Evolutionary conservation across 2,113 vertebrate genomes (phyloP).

Genomic region (Nothocercus nigrocapillus): DNA sequence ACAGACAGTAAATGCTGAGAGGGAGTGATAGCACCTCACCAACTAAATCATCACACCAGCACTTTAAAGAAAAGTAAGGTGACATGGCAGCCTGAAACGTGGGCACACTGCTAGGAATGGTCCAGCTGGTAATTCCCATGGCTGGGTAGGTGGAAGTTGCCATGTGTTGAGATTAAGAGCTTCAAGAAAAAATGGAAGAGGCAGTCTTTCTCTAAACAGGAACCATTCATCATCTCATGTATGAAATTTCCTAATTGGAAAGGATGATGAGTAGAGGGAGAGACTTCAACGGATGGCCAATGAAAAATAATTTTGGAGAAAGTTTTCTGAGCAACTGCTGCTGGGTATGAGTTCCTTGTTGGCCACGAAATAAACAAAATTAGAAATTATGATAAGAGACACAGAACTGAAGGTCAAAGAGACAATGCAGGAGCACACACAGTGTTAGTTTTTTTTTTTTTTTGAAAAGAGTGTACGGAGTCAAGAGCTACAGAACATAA

Average conservation of each 20-base stretch:
- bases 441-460: neutral
- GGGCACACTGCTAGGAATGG: neutral
- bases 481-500: neutral
- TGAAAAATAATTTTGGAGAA: neutral
- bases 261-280: neutral
- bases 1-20: neutral
- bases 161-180: neutral
- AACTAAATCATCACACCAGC: neutral
- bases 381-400: neutral
- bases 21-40: neutral
- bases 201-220: neutral
- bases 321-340: neutral
- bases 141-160: neutral
- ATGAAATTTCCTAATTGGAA: neutral
- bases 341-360: neutral
- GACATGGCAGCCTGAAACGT: neutral
- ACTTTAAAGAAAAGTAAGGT: neutral
- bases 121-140: neutral
- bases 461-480: neutral
- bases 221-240: neutral
- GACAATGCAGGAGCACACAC: rapidly evolving
- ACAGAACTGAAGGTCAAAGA: neutral
- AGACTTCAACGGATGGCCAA: neutral
- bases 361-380: neutral
- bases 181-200: neutral